Conservation (phyloP, 2,888 invertebrate species). For the Aromia moschata region DNA sequence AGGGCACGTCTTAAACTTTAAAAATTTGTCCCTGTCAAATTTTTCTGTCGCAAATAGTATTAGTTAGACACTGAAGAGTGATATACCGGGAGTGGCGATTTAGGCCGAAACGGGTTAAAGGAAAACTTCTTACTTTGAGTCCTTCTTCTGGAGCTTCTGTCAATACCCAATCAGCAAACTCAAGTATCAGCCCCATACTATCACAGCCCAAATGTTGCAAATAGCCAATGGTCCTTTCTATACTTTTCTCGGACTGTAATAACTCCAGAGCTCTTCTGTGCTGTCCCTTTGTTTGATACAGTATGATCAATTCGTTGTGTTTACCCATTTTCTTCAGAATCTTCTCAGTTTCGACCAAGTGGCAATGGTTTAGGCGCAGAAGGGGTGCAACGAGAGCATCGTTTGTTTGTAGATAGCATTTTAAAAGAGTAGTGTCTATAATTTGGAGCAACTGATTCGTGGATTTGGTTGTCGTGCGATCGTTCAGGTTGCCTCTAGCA, state of each 20-base stretch:
- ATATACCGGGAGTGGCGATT: too few species aligned
- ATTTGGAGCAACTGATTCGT: slow-evolving; percentile 82
- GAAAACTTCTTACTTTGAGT: slow-evolving; percentile 64
- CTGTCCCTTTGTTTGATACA: slow-evolving; percentile 94
- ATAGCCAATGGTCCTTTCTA: slow-evolving; percentile 88
- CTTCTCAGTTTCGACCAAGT: slow-evolving; percentile 92
- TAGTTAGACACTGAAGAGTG: too few species aligned
- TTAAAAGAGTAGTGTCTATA: slow-evolving; percentile 95
- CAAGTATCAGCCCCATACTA: slow-evolving; percentile 80
- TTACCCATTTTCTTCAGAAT: slow-evolving; percentile 88
- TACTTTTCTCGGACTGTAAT: slow-evolving; percentile 82
- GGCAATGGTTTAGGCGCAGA: slow-evolving; percentile 90
- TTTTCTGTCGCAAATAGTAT: too few species aligned
- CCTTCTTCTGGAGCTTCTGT: slow-evolving; percentile 89
- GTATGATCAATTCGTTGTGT: slow-evolving; percentile 90
- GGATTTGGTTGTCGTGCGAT: slow-evolving; percentile 63
- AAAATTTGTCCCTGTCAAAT: too few species aligned
- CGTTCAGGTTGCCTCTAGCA: slow-evolving; percentile 59
- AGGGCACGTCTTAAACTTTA: too few species aligned
- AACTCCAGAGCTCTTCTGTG: slow-evolving; percentile 92
- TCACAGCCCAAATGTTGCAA: slow-evolving; percentile 87
- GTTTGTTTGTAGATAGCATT: slow-evolving; percentile 97
- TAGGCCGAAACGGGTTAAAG: too few species aligned
- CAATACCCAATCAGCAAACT: slow-evolving; percentile 94
- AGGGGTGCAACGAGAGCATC: slow-evolving; percentile 93